Percentiles rank a stretch among this genome's conserved stretches.
Conservation (phyloP, 2,113 vertebrate genomes). For the Jacana jacana region DNA sequence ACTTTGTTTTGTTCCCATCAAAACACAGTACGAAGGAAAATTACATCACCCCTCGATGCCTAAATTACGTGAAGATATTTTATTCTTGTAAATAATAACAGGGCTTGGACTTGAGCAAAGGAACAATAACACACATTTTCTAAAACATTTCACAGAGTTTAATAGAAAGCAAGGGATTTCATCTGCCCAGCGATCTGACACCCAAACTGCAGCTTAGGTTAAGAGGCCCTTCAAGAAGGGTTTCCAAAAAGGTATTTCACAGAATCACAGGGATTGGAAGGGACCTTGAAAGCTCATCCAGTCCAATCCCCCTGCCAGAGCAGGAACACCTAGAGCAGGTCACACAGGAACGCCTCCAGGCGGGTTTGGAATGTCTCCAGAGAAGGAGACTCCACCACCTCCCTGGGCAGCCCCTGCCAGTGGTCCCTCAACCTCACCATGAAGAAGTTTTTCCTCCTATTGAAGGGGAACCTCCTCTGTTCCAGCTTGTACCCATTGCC, state of each 20-base stretch:
- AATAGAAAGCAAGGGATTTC: not conserved
- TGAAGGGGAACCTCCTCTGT: too few species aligned
- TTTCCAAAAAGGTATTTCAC: not conserved
- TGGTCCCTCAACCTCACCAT: too few species aligned
- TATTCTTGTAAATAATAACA: not conserved
- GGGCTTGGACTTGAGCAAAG: not conserved
- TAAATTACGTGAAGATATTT: not conserved
- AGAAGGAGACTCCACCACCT: too few species aligned
- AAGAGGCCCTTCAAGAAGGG: not conserved
- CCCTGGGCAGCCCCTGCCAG: too few species aligned
- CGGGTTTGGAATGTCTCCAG: too few species aligned
- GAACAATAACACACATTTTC: not conserved
- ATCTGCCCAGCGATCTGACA: not conserved
- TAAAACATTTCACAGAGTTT: not conserved
- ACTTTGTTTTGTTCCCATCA: not conserved
- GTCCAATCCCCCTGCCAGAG: too few species aligned
- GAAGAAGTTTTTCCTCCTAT: too few species aligned
- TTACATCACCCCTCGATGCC: not conserved
- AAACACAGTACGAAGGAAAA: not conserved
- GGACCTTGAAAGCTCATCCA: too few species aligned
- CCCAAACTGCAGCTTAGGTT: not conserved
- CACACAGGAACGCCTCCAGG: too few species aligned
- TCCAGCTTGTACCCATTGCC: too few species aligned
- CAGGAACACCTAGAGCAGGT: too few species aligned
- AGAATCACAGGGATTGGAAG: too few species aligned